phyloP scores from a whole-genome alignment of 2,113 vertebrate species.

The Heterochromis multidens region DNA sequence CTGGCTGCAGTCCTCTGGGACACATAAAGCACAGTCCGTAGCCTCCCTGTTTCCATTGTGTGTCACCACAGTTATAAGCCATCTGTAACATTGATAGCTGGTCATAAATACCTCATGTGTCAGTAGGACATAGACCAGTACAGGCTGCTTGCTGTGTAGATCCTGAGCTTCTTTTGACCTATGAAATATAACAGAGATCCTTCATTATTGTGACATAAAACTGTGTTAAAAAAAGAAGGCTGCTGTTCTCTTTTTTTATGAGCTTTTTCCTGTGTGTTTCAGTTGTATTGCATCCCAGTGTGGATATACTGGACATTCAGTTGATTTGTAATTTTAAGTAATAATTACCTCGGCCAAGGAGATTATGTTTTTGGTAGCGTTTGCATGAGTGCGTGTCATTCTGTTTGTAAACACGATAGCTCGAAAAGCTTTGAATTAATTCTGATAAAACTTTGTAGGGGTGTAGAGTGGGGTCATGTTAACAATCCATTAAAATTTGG shows the following conservation, averaged over 20 bases:
- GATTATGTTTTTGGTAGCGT: no score
- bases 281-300: background rate
- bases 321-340: background rate
- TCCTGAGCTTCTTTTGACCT: background rate
- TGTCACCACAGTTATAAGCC: conserved; percentile 54
- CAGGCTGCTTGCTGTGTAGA: background rate
- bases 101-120: conserved; percentile 53
- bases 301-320: background rate
- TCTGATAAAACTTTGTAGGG: no score
- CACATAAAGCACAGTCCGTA: conserved; percentile 51
- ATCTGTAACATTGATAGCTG: conserved; percentile 57
- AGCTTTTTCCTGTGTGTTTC: background rate
- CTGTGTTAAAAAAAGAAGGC: background rate
- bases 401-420: no score
- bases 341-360: no score
- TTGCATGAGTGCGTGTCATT: no score
- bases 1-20: conserved; percentile 41
- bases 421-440: no score
- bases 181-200: background rate
- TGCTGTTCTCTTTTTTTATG: background rate
- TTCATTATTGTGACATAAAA: background rate
- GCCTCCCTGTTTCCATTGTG: conserved; percentile 55
- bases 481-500: no score
- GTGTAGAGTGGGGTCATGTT: no score
- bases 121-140: conserved; percentile 16